Evolutionary conservation across 2,113 vertebrate species (phyloP).

Genomic region (Xiphophorus maculatus): DNA sequence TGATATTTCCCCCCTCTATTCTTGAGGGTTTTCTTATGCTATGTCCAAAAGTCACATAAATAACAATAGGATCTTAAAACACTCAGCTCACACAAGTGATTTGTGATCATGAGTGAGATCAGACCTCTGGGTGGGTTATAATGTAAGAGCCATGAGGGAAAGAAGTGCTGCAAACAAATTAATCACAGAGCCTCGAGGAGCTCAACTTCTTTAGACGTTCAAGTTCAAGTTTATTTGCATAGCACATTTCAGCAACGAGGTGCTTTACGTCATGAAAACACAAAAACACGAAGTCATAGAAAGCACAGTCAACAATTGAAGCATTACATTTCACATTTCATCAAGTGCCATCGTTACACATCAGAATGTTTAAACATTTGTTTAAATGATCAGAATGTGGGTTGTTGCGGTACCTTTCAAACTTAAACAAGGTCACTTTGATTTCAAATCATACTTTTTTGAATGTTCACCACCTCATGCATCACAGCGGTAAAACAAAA

Average conservation of each 20-base stretch:
- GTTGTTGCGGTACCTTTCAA: constrained; percentile 3
- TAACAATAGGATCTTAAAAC: constrained; percentile 13
- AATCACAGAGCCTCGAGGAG: constrained; percentile 2
- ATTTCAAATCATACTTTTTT: constrained; percentile 27
- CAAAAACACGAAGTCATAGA: too few species aligned
- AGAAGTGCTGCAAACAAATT: constrained; percentile 9
- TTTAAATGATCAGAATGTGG: neutral
- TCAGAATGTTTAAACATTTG: neutral
- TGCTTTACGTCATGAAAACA: too few species aligned
- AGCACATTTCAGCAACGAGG: too few species aligned
- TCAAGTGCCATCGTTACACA: too few species aligned
- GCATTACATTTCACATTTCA: too few species aligned
- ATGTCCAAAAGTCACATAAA: constrained; percentile 18
- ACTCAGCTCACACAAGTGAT: neutral
- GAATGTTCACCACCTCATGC: constrained; percentile 1
- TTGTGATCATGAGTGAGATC: constrained; percentile 17
- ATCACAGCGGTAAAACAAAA: constrained; percentile 7
- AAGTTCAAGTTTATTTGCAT: too few species aligned
- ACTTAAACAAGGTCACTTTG: constrained; percentile 8
- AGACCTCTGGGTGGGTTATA: constrained; percentile 6
- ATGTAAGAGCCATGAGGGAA: constrained; percentile 22
- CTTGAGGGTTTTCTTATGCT: constrained; percentile 47
- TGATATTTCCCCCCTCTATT: constrained; percentile 12
- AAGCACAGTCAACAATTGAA: too few species aligned
- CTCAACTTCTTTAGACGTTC: constrained; percentile 7